phyloP scores from a whole-genome alignment of 2,888 invertebrate genomes.

The Dasysyrphus tricinctus region DNA sequence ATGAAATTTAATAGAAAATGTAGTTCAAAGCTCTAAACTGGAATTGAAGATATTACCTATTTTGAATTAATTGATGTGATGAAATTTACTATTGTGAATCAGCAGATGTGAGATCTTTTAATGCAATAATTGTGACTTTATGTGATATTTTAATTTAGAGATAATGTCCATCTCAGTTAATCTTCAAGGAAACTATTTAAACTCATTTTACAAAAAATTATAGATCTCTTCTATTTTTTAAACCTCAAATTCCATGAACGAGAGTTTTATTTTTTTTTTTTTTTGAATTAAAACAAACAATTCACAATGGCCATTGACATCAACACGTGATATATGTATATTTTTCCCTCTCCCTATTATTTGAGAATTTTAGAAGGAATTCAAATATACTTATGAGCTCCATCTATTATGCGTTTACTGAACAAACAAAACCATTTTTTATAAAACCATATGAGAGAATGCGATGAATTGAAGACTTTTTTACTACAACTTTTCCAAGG shows the following conservation, averaged over 20 bases:
- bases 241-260: too few species aligned
- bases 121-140: not conserved
- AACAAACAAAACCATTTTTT: not conserved
- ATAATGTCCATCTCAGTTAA: not conserved
- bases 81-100: not conserved
- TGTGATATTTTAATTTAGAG: not conserved
- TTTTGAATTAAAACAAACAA: not conserved
- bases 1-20: not conserved
- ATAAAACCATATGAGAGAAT: too few species aligned
- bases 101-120: not conserved
- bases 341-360: not conserved
- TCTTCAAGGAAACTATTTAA: too few species aligned
- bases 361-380: not conserved
- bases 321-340: constrained; percentile 20
- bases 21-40: constrained; percentile 21
- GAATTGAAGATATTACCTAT: not conserved
- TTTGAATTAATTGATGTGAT: not conserved
- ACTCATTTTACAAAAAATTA: too few species aligned
- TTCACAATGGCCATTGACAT: constrained; percentile 16
- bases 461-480: constrained; percentile 18
- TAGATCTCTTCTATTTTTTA: too few species aligned
- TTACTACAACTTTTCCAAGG: not conserved
- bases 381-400: not conserved
- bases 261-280: too few species aligned
- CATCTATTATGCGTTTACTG: constrained; percentile 22